These are phyloP conservation scores for Malurus alboscapulatus DNA, from an alignment of 2,113 vertebrate species.

Conservation along the genomic window DNA sequence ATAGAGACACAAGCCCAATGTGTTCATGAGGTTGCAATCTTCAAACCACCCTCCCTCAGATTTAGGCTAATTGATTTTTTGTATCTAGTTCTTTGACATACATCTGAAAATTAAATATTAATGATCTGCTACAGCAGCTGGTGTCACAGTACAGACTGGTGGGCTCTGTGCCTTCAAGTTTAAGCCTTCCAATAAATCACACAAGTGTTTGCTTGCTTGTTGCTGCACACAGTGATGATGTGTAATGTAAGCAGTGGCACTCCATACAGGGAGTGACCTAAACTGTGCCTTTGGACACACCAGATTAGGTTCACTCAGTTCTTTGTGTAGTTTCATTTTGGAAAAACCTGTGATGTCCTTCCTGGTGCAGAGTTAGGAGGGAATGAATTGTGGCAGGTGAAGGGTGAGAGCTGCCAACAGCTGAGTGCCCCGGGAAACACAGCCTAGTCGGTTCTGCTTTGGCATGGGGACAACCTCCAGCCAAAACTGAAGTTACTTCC, in stretches of 20 bases:
- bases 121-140: not conserved
- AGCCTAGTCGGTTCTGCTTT: not conserved
- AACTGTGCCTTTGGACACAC: not conserved
- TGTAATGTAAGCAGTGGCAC: not conserved
- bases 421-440: not conserved
- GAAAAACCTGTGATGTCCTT: not conserved
- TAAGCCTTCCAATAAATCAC: not conserved
- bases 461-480: not conserved
- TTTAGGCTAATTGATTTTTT: not conserved
- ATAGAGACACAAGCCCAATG: not conserved
- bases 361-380: not conserved
- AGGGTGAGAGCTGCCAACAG: not conserved
- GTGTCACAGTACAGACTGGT: not conserved
- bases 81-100: not conserved
- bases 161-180: not conserved
- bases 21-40: not conserved
- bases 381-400: not conserved
- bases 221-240: not conserved
- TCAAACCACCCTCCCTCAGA: not conserved
- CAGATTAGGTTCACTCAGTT: not conserved
- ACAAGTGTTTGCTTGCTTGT: not conserved
- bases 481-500: not conserved
- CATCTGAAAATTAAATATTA: not conserved
- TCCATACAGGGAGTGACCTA: not conserved
- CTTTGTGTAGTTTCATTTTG: not conserved